Percentiles rank a stretch among this genome's conserved stretches.
Evolutionary conservation across 2,113 vertebrate genomes (phyloP).

Genomic region (Sorex fumeus): DNA sequence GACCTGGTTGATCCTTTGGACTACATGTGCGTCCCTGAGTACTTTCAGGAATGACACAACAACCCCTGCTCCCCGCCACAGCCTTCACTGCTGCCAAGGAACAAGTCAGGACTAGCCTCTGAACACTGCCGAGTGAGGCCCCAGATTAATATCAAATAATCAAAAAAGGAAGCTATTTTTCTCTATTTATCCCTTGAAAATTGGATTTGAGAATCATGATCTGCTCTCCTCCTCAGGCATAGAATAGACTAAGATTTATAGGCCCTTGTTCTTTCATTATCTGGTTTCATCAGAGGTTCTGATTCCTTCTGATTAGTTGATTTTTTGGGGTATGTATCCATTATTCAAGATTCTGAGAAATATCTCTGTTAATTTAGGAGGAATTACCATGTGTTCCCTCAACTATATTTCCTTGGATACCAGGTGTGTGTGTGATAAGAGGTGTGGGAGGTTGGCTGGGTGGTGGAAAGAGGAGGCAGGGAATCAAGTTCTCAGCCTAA

Average conservation of each 20-base stretch:
- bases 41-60: no score
- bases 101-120: no score
- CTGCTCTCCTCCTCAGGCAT: background rate
- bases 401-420: slow-evolving; percentile 59
- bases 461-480: background rate
- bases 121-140: no score
- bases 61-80: no score
- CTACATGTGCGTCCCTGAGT: no score
- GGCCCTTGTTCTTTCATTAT: background rate
- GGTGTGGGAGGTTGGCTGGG: no score
- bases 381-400: slow-evolving; percentile 3
- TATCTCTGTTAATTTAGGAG: slow-evolving; percentile 36
- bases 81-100: no score
- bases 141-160: no score
- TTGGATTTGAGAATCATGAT: slow-evolving; percentile 11
- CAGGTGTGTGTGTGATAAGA: background rate
- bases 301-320: background rate
- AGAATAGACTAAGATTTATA: background rate
- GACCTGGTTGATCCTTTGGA: no score
- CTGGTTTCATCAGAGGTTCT: background rate
- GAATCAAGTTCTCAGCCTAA: slow-evolving; percentile 1
- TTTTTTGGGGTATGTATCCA: background rate
- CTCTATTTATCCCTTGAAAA: background rate
- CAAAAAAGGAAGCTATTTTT: background rate
- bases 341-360: slow-evolving; percentile 6